phyloP scores from a whole-genome alignment of 2,797 vertebrate genomes.

The Onychomys arenicola region DNA sequence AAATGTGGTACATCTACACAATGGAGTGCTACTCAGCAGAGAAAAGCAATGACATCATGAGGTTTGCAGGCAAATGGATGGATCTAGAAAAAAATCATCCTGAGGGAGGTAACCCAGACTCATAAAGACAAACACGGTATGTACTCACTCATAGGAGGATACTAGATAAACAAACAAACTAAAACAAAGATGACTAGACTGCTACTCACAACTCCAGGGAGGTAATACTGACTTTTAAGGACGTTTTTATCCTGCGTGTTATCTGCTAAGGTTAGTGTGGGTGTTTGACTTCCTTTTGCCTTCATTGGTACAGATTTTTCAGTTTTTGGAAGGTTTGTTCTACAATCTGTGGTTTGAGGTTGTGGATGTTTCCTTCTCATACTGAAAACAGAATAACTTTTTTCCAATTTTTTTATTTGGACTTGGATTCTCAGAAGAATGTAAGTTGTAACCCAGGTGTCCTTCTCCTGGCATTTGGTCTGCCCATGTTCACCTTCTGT shows the following conservation, averaged over 20 bases:
- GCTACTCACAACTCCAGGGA: no score
- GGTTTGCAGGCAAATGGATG: no score
- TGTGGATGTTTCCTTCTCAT: slow-evolving; percentile 22
- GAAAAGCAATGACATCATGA: no score
- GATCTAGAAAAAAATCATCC: no score
- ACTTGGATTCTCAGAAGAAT: not conserved
- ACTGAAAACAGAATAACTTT: slow-evolving; percentile 38
- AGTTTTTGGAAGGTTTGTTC: slow-evolving; percentile 46
- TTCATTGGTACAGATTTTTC: not conserved
- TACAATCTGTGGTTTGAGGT: slow-evolving; percentile 64
- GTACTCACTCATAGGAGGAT: no score
- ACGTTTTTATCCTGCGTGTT: not conserved
- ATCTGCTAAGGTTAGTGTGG: not conserved
- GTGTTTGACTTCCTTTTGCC: not conserved
- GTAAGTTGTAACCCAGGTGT: not conserved
- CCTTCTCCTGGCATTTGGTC: not conserved
- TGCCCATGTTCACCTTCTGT: not conserved
- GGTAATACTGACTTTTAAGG: not conserved
- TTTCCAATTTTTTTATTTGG: not conserved
- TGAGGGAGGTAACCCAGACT: no score
- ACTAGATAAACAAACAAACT: no score
- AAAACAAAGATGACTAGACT: no score
- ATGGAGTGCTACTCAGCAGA: no score
- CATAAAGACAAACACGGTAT: no score
- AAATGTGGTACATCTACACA: no score